Conservation (phyloP, 2,888 invertebrate species). For the Standfussiana lucernea region DNA sequence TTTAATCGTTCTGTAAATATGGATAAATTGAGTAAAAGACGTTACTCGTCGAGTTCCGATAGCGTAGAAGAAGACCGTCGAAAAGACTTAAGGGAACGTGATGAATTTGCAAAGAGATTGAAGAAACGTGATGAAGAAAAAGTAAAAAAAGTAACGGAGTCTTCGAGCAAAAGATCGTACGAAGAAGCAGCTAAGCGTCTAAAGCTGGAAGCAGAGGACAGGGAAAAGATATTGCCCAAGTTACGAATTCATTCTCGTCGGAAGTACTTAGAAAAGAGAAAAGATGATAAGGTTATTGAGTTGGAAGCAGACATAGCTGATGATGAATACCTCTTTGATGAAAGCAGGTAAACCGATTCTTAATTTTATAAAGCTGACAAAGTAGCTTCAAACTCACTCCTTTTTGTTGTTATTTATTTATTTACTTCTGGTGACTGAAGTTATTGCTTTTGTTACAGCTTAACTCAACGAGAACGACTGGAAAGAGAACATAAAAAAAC, state of each 20-base stretch:
- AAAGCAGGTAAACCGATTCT: conserved; percentile 93
- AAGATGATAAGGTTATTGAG: conserved; percentile 98
- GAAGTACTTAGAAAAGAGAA: conserved; percentile 98
- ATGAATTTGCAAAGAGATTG: conserved; percentile 97
- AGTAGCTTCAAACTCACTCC: background rate
- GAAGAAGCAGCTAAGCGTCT: conserved; percentile 97
- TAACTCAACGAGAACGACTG: conserved; percentile 96
- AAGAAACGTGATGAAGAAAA: conserved; percentile 97
- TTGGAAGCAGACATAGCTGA: conserved; percentile 98
- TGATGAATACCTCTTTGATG: conserved; percentile 98
- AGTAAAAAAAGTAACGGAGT: conserved; percentile 94
- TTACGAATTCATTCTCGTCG: conserved; percentile 97
- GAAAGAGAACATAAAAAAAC: conserved; percentile 97
- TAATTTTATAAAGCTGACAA: background rate
- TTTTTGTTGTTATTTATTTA: background rate
- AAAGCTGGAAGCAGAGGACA: conserved; percentile 96
- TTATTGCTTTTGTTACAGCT: conserved; percentile 92
- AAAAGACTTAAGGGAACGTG: conserved; percentile 97
- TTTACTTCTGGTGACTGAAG: too few relatives aligned
- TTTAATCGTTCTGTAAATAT: conserved; percentile 64
- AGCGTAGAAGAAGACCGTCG: conserved; percentile 95
- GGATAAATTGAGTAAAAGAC: conserved; percentile 84
- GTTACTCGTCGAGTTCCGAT: conserved; percentile 91
- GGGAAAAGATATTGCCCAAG: conserved; percentile 96
- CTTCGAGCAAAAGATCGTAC: conserved; percentile 92